Conservation (phyloP, 2,797 vertebrate species). For the Coccyzus lansbergi region DNA sequence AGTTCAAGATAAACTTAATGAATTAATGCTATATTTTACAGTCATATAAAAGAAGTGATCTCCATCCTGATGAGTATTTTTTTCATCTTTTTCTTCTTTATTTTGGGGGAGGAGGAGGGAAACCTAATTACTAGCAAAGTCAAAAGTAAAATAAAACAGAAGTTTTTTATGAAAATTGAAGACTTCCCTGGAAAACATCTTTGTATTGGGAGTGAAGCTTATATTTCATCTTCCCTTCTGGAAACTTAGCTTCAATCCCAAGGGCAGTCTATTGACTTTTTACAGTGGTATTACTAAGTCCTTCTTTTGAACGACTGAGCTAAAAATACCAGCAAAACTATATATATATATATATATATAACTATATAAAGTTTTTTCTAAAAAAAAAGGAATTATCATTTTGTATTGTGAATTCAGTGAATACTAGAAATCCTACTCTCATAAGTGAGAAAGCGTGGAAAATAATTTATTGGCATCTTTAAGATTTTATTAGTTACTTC, state of each 20-base stretch:
- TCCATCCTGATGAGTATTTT: neutral
- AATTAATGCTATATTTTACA: neutral
- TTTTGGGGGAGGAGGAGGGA: too few relatives aligned
- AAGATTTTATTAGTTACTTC: neutral
- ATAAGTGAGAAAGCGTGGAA: neutral
- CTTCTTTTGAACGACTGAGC: neutral
- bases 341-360: too few relatives aligned
- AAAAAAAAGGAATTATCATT: neutral
- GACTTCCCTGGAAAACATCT: neutral
- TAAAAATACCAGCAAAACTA: neutral
- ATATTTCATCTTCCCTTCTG: neutral
- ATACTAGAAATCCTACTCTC: neutral
- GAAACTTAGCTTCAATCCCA: neutral
- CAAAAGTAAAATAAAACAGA: neutral
- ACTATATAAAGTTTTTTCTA: rapidly evolving
- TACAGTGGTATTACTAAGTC: neutral
- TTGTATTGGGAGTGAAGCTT: neutral
- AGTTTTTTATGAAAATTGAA: neutral
- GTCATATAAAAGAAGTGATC: neutral
- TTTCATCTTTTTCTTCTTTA: rapidly evolving
- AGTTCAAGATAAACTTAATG: neutral
- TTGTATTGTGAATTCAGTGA: neutral
- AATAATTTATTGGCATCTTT: neutral
- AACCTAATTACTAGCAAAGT: neutral
- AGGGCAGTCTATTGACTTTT: neutral